Evolutionary conservation across 1,140 invertebrate genomes (phyloP).

Genomic region (Heterodera carotae): DNA sequence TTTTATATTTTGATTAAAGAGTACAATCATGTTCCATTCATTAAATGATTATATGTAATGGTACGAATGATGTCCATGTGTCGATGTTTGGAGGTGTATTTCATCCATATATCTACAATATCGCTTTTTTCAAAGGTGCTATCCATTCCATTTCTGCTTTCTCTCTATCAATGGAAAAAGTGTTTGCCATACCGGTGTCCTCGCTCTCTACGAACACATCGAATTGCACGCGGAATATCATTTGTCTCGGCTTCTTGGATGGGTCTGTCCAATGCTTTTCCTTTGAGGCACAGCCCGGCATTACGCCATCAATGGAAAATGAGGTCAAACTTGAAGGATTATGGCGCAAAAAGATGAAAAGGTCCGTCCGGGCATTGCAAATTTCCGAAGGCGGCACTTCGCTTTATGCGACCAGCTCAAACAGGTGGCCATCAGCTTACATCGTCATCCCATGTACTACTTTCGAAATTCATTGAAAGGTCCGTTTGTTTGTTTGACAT

Average conservation of each 20-base stretch:
- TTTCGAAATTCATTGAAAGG: slow-evolving; percentile 13
- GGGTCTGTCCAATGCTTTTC: slow-evolving; percentile 21
- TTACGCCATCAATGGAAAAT: not conserved
- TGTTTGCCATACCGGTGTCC: slow-evolving; percentile 2
- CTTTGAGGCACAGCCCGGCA: slow-evolving; percentile 12
- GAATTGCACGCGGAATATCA: not conserved
- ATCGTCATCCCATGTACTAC: too few species aligned
- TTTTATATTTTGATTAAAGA: slow-evolving; percentile 9
- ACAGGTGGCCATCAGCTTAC: not conserved
- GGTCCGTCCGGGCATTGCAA: slow-evolving; percentile 28
- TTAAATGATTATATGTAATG: too few species aligned
- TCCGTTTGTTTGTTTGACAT: slow-evolving; percentile 35
- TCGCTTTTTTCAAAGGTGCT: too few species aligned
- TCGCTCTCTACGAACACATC: slow-evolving; percentile 9
- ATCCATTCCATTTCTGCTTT: not conserved
- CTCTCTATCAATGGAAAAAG: not conserved
- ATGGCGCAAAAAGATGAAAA: slow-evolving; percentile 31
- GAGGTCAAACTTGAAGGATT: not conserved
- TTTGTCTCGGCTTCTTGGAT: slow-evolving; percentile 31
- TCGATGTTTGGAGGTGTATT: too few species aligned
- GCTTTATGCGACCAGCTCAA: slow-evolving; percentile 33
- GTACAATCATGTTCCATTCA: not conserved
- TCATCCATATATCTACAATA: too few species aligned
- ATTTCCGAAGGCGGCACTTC: slow-evolving; percentile 36
- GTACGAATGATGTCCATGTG: too few species aligned